Evolutionary conservation across 1,140 invertebrate genomes (phyloP), one percentile per base, ranked within the genome.

Genomic region (Littorina saxatilis): DNA sequence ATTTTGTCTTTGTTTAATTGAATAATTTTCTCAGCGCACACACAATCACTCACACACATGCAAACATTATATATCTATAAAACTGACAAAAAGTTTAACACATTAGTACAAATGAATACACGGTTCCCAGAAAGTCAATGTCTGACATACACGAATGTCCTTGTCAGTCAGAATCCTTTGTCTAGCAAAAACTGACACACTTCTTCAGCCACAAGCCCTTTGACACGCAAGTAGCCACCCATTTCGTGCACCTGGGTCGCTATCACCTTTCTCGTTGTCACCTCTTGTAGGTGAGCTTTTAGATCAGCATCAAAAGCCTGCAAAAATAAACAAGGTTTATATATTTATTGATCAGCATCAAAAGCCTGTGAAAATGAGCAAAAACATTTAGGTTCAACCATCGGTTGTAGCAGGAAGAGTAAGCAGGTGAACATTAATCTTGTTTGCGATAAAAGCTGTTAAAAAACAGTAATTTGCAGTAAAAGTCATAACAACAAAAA

Each of bases 161-260:
- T n/a, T n/a, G n/a, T n/a, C n/a, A n/a, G n/a, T 61, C 43, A 78
- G 43, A 78, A 78, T 37, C 96, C 96, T 94, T 96, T 96, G 7
- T 93, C 90, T 83, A 94, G 89, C 29, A 98, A 92, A 94, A 96
- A 98, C 63, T 95, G 89, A 87, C 94, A 94, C 35, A 96, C 87
- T 82, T 94, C 88, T 75, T 94, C 94, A 5, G 96, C 94, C 91
- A 94, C 94, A 89, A 97, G 96, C 32, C 96, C 96, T 91, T 95
- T 95, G 73, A 97, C 94, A 87, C 94, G 94, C 66, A 98, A 95
- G 88, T 93, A 93, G 80, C 95, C 93, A 68, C 92, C 93, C 74
- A 96, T 93, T 94, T 98, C 97, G 90, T 97, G 95, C 0, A 97
- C 94, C 90, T 95, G 94, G 7, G 94, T 94, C 86, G 94, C 94